Percentiles rank a stretch among this genome's conserved stretches.
Conservation (phyloP, 2,113 vertebrate genomes). For the Clinocottus analis region DNA sequence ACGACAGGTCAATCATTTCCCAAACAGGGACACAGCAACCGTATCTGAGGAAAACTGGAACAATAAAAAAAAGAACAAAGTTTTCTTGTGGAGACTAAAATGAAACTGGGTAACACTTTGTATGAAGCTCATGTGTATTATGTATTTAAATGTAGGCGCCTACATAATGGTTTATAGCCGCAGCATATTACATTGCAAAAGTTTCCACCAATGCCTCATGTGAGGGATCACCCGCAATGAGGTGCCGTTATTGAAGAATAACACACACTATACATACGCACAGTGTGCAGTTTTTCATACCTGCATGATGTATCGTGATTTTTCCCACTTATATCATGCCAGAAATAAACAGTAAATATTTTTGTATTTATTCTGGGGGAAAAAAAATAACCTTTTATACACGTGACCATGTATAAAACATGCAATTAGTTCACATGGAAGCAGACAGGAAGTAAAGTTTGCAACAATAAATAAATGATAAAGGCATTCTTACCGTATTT, state of each 20-base stretch:
- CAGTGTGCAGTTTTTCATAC: background rate
- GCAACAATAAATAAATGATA: background rate
- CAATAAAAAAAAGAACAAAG: background rate
- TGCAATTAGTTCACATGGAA: background rate
- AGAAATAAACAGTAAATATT: background rate
- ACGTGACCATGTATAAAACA: background rate
- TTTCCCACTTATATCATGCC: background rate
- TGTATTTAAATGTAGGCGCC: slow-evolving; percentile 10
- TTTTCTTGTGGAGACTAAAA: slow-evolving; percentile 19
- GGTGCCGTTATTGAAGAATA: background rate
- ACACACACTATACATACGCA: background rate
- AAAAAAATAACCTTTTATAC: too few species aligned
- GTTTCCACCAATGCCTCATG: slow-evolving; percentile 1
- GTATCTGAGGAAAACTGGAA: slow-evolving; percentile 34
- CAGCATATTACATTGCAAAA: slow-evolving; percentile 3
- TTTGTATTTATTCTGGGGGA: background rate
- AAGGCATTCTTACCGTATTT: background rate
- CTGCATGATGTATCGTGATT: background rate
- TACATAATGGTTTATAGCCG: slow-evolving; percentile 7
- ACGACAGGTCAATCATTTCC: slow-evolving; percentile 32
- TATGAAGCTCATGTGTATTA: background rate
- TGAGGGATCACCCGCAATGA: slow-evolving; percentile 13
- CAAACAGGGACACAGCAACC: slow-evolving; percentile 22
- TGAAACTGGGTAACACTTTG: slow-evolving; percentile 8
- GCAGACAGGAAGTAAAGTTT: background rate